These are phyloP conservation scores for Nemotelus pantherinus DNA, from an alignment of 2,888 invertebrate species.

Conservation along the genomic window DNA sequence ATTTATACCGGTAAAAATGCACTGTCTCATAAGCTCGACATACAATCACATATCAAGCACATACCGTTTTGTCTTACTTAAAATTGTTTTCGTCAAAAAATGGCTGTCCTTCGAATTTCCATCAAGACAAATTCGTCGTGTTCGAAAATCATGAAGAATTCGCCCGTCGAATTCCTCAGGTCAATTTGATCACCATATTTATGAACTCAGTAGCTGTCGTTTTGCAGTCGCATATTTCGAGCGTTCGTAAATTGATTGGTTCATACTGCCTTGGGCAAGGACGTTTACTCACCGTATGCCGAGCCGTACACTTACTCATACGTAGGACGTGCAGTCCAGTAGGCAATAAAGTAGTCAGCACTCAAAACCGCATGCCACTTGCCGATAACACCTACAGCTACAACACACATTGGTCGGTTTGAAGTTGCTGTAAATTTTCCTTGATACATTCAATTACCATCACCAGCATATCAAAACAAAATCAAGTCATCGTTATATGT, in stretches of 20 bases:
- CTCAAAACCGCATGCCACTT: neutral
- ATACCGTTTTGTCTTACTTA: too few species aligned
- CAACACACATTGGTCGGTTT: too few species aligned
- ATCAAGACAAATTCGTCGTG: conserved; percentile 9
- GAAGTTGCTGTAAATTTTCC: too few species aligned
- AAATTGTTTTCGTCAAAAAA: conserved; percentile 6
- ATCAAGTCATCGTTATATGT: too few species aligned
- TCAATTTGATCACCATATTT: conserved; percentile 36
- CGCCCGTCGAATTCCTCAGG: conserved; percentile 31
- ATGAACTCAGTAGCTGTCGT: conserved; percentile 36
- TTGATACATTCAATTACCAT: too few species aligned
- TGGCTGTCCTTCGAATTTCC: conserved; percentile 31
- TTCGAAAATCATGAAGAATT: conserved; percentile 27
- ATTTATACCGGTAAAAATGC: too few species aligned
- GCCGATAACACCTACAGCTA: neutral
- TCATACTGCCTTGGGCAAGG: conserved; percentile 43
- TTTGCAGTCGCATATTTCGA: conserved; percentile 22
- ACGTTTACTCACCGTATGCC: conserved; percentile 40
- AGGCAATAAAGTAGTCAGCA: neutral
- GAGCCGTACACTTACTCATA: conserved; percentile 32
- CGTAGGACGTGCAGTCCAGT: conserved; percentile 19
- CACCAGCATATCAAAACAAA: too few species aligned
- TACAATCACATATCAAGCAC: too few species aligned
- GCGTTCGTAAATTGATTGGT: conserved; percentile 36
- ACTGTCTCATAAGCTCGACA: too few species aligned